Base-by-base conservation (phyloP, 2,113 vertebrate genomes). In the Bagarius yarrelli region DNA sequence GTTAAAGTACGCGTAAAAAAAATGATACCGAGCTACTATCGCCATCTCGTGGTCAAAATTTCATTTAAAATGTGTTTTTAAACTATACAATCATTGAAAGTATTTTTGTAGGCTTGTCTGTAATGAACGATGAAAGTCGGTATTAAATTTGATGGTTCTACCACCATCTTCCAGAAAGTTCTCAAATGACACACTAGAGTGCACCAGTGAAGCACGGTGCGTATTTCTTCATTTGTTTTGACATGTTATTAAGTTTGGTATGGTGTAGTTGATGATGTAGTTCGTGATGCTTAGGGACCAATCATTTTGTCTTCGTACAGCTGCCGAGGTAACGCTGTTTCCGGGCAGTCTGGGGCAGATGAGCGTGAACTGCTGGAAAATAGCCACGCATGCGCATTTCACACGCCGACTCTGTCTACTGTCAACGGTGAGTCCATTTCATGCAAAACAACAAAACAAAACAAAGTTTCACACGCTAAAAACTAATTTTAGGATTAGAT, bases 271-370 rank as follows among this genome's bases (percentile, higher is more conserved):
- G 15, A 73, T 27, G 27, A 2, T 73, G 27, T 55, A 34, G 27
- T 8, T 4, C 12, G 8, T 61, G 57, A 60, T 44, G 78, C 63
- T 36, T n/a, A 47, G 55, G 76, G 80, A 82, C 84, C 84, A 85
- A 85, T 85, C 84, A 67, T 50, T 70, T 70, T 55, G 70, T 36
- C 32, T 64, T 59, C 36, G 52, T 53, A 50, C 73, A 77, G 78
- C 61, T 80, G 78, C 79, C 47, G 79, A 85, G 81, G 76, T 81
- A 25, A 76, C 76, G n/a, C 76, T 85, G 84, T 85, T 85, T 85
- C 84, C 80, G 84, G 84, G 84, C 84, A 85, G 84, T 85, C 82
- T 81, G 71, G 84, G 84, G 84, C 84, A 85, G 84, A 85, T 56
- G 71, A 55, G 23, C 64, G 76, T 55, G 50, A 73, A 73, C 70